phyloP scores from a whole-genome alignment of 2,888 invertebrate genomes.

The Dione vanillae region DNA sequence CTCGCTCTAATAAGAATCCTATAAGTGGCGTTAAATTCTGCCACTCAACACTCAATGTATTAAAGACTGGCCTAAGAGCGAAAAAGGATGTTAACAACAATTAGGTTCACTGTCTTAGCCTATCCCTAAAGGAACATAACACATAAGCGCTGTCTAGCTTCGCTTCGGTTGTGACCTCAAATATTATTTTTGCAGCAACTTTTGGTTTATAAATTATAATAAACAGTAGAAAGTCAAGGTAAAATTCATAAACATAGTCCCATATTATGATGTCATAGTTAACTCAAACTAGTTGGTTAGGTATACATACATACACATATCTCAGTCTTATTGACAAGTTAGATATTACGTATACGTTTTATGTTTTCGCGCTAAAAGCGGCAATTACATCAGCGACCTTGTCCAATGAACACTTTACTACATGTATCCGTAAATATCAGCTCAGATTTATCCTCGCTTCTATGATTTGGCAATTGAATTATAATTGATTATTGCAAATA shows the following conservation, averaged over 20 bases:
- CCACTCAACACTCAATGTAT: too few relatives aligned
- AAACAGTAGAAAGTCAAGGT: slow-evolving; percentile 46
- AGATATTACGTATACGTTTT: slow-evolving; percentile 53
- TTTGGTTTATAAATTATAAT: slow-evolving; percentile 17
- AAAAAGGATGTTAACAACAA: too few relatives aligned
- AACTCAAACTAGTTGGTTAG: slow-evolving; percentile 57
- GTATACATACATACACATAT: slow-evolving; percentile 41
- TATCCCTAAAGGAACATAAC: too few relatives aligned
- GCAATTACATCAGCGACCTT: slow-evolving; percentile 83
- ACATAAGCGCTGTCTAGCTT: too few relatives aligned
- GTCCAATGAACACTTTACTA: slow-evolving; percentile 62
- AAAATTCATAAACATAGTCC: slow-evolving; percentile 14
- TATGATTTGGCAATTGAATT: slow-evolving; percentile 16
- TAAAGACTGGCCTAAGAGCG: too few relatives aligned
- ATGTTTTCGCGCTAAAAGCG: slow-evolving; percentile 73
- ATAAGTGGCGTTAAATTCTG: too few relatives aligned
- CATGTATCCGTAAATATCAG: slow-evolving; percentile 67
- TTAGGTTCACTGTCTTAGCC: too few relatives aligned
- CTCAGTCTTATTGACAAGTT: slow-evolving; percentile 48
- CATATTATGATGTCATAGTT: slow-evolving; percentile 68
- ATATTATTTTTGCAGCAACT: too few relatives aligned
- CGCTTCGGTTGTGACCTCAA: too few relatives aligned
- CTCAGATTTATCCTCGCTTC: slow-evolving; percentile 58
- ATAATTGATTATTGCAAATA: too few relatives aligned
- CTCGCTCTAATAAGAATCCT: too few relatives aligned